phyloP scores from a whole-genome alignment of 2,113 vertebrate genomes.

The Dipodomys stephensi region DNA sequence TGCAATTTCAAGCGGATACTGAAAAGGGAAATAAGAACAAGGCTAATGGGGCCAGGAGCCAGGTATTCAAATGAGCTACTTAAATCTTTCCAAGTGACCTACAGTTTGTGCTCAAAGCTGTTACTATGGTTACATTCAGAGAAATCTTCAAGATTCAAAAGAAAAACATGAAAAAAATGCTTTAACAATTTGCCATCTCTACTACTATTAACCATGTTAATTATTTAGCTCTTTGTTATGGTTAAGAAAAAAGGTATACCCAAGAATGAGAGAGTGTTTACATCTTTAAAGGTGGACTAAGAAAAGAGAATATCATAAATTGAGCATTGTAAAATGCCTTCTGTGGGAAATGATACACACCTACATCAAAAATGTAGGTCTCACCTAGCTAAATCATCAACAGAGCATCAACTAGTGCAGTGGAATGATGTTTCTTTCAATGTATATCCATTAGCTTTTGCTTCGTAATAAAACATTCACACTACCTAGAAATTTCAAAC shows the following conservation, averaged over 20 bases:
- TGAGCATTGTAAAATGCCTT: neutral
- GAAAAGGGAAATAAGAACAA: slow-evolving; percentile 30
- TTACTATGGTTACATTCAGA: slow-evolving; percentile 62
- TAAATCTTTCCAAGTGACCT: slow-evolving; percentile 24
- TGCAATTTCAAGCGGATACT: neutral
- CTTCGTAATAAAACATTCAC: neutral
- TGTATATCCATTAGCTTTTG: neutral
- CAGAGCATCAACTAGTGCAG: neutral
- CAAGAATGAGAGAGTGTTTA: neutral
- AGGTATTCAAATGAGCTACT: neutral
- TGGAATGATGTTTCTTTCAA: neutral
- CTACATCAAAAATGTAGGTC: neutral
- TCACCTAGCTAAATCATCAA: neutral
- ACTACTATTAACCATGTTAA: slow-evolving; percentile 17
- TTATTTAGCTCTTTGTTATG: neutral
- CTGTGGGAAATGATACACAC: neutral
- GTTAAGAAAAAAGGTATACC: neutral
- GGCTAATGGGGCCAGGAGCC: neutral
- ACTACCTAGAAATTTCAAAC: neutral
- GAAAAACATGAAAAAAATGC: neutral
- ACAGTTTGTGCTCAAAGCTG: neutral
- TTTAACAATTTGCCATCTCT: slow-evolving; percentile 39
- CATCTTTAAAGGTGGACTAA: neutral
- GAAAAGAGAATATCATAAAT: neutral
- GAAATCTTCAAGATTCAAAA: slow-evolving; percentile 37